These are phyloP conservation scores for Mamestra configurata DNA, from an alignment of 1,140 invertebrate genomes.

Conservation along the genomic window DNA sequence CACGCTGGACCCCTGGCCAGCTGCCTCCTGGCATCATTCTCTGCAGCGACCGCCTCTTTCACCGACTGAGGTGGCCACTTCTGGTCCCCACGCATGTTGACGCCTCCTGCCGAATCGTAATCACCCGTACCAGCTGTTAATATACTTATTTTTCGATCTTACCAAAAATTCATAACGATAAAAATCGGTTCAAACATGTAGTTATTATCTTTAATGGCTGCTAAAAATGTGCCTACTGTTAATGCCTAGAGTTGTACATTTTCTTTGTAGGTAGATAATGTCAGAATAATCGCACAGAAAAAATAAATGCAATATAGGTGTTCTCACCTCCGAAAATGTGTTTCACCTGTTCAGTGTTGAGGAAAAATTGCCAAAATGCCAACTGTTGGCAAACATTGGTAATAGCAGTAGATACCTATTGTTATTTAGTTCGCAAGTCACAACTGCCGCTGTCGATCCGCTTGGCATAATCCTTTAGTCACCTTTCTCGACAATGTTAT, in stretches of 20 bases:
- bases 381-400: neutral
- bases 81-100: constrained; percentile 93
- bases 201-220: neutral
- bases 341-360: neutral
- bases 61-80: constrained; percentile 94
- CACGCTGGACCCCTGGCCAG: constrained; percentile 92
- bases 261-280: too few relatives aligned
- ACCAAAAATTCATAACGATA: neutral
- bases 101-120: constrained; percentile 88
- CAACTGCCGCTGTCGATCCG: constrained; percentile 17
- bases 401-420: constrained; percentile 14
- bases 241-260: too few relatives aligned
- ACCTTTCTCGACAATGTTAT: constrained; percentile 28
- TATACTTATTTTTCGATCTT: neutral
- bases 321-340: neutral
- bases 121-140: neutral
- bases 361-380: constrained; percentile 27
- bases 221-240: too few relatives aligned
- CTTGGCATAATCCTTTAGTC: constrained; percentile 25
- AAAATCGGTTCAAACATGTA: neutral
- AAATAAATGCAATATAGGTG: too few relatives aligned
- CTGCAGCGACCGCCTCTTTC: constrained; percentile 91
- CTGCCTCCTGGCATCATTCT: constrained; percentile 91
- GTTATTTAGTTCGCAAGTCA: constrained; percentile 8
- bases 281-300: too few relatives aligned